These are phyloP conservation scores for Ornithorhynchus anatinus DNA, from an alignment of 2,113 vertebrate species.

Conservation along the genomic window DNA sequence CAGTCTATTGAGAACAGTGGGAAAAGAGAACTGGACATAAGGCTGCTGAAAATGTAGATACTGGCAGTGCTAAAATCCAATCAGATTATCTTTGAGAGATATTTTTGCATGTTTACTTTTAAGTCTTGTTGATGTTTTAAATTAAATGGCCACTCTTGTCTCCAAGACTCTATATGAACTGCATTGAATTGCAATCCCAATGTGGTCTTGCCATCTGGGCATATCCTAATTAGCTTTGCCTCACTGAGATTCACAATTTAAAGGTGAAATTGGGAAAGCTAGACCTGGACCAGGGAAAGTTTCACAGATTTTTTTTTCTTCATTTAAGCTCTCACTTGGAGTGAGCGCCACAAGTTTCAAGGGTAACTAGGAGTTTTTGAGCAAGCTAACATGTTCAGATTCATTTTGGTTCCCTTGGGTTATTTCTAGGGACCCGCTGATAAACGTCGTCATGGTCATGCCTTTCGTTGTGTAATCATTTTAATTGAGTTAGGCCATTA, in stretches of 20 bases:
- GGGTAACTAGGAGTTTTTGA: neutral
- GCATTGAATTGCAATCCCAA: constrained; percentile 44
- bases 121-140: constrained; percentile 48
- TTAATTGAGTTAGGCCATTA: constrained; percentile 69
- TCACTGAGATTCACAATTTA: constrained; percentile 26
- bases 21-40: too few species aligned
- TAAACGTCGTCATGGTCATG: constrained; percentile 47
- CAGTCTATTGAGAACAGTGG: too few species aligned
- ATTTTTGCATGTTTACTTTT: neutral
- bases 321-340: constrained; percentile 16
- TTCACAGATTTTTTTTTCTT: neutral
- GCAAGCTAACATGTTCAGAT: constrained; percentile 15
- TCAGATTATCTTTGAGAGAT: neutral
- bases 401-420: neutral
- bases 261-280: constrained; percentile 39
- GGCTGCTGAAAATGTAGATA: too few species aligned
- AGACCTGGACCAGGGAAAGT: neutral
- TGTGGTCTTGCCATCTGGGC: constrained; percentile 61
- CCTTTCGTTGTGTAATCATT: constrained; percentile 69
- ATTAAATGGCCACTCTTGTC: constrained; percentile 54
- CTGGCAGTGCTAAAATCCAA: neutral
- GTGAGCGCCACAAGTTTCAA: neutral
- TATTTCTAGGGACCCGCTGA: constrained; percentile 27
- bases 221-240: constrained; percentile 38
- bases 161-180: constrained; percentile 46